Conservation (phyloP, 1,140 invertebrate genomes). For the Brachionus manjavacas region DNA sequence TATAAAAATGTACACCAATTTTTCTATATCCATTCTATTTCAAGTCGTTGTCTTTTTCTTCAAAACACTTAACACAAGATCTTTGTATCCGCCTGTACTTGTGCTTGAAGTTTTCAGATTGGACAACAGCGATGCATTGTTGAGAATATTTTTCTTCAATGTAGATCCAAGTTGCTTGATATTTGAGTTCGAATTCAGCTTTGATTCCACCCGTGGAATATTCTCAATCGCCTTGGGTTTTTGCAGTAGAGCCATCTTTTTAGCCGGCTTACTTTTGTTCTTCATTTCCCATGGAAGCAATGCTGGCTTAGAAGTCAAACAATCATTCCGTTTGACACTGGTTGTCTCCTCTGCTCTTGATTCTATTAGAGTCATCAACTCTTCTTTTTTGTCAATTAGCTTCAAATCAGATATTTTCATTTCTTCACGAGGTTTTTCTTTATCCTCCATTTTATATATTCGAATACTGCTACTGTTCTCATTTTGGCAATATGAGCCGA, state of each 20-base stretch:
- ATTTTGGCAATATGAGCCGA: neutral
- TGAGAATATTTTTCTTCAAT: neutral
- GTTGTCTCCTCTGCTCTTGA: neutral
- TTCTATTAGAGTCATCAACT: neutral
- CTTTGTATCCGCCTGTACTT: neutral
- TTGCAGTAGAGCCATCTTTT: neutral
- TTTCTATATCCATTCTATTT: neutral
- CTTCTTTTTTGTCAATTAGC: neutral
- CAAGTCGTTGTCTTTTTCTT: neutral
- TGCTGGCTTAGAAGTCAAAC: neutral
- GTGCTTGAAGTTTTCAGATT: neutral
- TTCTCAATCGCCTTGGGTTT: neutral
- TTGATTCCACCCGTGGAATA: neutral
- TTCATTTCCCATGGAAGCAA: neutral
- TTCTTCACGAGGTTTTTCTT: neutral
- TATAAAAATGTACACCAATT: neutral
- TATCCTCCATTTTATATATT: neutral
- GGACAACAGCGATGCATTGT: neutral
- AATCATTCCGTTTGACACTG: too few relatives aligned
- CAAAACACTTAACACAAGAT: constrained; percentile 10
- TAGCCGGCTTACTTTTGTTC: neutral
- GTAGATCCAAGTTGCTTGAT: neutral
- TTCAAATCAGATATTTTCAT: constrained; percentile 5
- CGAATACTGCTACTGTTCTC: neutral
- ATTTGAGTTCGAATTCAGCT: neutral